Evolutionary conservation across 1,140 invertebrate species (phyloP), one percentile per base, ranked within the genome.

Genomic region (Ylistrum balloti): DNA sequence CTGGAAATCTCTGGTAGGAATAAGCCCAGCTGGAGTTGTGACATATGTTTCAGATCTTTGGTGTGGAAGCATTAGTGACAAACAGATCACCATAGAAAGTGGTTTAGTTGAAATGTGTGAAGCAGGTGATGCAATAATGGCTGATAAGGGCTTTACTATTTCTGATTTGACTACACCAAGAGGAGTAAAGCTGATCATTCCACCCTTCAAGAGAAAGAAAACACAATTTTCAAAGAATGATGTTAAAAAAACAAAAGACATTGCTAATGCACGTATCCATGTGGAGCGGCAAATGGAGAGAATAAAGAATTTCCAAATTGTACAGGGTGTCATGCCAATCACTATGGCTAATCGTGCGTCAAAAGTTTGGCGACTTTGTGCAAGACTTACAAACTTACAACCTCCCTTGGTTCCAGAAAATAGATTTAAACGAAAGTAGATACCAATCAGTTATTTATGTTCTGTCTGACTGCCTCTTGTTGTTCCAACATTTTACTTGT

Each of bases 281-380:
- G 90, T 92, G 17, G 88, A 91, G 86, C 74, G 89, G 34, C 87
- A 86, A 89, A 92, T 92, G 88, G 90, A 91, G 86, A 85, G 88
- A 35, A 88, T 89, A 28, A 92, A 92, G 86, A 91, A 92, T 34
- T 92, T 92, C 33, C 85, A 74, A 35, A 88, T 92, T 86, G 13
- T 91, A 33, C 89, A 91, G 56, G 92, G 90, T 90, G 92, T 91
- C 11, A 93, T 93, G 90, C 90, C 91, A 74, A 89, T 93, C 35
- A 91, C 89, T 32, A 86, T 92, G 45, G 28, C 90, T 1, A 48
- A 32, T 22, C 86, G 33, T 0, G 74, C 86, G 20, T 91, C 88
- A 74, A 88, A 93, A 88, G 89, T 90, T n/a, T 90, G 88, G 87
- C 90, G 86, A 90, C 33, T 92, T 15, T 93, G 91, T 91, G 88